Conservation (phyloP, 2,113 vertebrate genomes). For the Sminthopsis crassicaudata region DNA sequence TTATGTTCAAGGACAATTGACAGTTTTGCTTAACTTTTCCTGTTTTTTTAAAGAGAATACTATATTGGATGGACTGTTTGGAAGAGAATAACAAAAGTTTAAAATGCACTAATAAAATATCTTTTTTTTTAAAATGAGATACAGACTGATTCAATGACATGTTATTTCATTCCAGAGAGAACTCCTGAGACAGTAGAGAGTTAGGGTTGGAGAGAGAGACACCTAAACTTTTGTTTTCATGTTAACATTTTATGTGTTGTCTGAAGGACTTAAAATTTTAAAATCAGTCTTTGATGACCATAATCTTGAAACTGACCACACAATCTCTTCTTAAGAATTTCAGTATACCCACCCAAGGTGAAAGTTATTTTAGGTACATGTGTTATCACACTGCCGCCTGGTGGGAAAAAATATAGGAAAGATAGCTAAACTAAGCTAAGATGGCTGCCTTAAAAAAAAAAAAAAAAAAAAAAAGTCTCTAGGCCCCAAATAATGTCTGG, state of each 20-base stretch:
- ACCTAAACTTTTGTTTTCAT: neutral
- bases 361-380: conserved; percentile 12
- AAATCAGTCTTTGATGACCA: neutral
- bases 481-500: neutral
- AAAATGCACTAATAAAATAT: neutral
- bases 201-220: neutral
- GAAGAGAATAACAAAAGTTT: neutral
- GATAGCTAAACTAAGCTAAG: conserved; percentile 64
- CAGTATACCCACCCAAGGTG: neutral
- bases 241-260: neutral
- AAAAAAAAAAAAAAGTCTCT: conserved; percentile 32
- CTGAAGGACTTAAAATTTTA: neutral
- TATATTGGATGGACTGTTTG: neutral
- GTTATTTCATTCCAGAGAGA: neutral
- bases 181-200: neutral
- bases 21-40: neutral
- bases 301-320: neutral
- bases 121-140: neutral
- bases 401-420: conserved; percentile 67
- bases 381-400: conserved; percentile 75
- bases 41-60: neutral
- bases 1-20: neutral
- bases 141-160: neutral
- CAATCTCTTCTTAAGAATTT: neutral
- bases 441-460: conserved; percentile 7